Percentiles rank a stretch among this genome's conserved stretches.
phyloP scores from a whole-genome alignment of 2,888 invertebrate genomes.

The Cremastinae sp. region DNA sequence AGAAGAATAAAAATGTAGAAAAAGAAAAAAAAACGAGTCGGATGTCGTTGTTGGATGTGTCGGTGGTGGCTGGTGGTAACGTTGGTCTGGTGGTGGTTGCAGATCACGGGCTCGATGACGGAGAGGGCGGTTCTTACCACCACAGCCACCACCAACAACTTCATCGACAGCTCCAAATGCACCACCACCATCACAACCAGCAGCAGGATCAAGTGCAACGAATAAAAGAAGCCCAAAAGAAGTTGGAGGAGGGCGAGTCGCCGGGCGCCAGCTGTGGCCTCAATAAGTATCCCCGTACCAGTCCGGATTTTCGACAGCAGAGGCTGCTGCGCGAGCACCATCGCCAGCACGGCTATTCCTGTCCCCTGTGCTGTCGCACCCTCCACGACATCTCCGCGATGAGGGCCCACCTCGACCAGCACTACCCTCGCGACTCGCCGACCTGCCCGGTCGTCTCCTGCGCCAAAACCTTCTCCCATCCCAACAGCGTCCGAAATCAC shows the following conservation, averaged over 20 bases:
- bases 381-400: conserved; percentile 86
- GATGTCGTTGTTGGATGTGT: conserved; percentile 64
- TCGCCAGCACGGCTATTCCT: conserved; percentile 82
- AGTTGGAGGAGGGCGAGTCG: conserved; percentile 62
- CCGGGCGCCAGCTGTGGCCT: conserved; percentile 49
- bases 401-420: conserved; percentile 89
- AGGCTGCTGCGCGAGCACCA: conserved; percentile 74
- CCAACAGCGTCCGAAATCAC: conserved; percentile 93
- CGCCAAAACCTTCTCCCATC: conserved; percentile 89
- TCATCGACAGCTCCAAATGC: conserved; percentile 73
- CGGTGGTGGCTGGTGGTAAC: conserved; percentile 80
- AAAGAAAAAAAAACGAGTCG: conserved; percentile 17
- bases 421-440: conserved; percentile 92
- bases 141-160: conserved; percentile 78
- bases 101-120: conserved; percentile 79
- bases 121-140: conserved; percentile 78
- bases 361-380: conserved; percentile 88
- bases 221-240: conserved; percentile 56
- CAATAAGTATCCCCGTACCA: conserved; percentile 79
- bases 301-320: conserved; percentile 75
- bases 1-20: conserved; percentile 13
- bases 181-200: conserved; percentile 71
- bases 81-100: conserved; percentile 81
- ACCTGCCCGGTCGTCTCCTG: conserved; percentile 90
- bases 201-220: conserved; percentile 62